Base-by-base conservation (phyloP, 2,797 vertebrate genomes). In the Oreonectes daqikongensis region DNA sequence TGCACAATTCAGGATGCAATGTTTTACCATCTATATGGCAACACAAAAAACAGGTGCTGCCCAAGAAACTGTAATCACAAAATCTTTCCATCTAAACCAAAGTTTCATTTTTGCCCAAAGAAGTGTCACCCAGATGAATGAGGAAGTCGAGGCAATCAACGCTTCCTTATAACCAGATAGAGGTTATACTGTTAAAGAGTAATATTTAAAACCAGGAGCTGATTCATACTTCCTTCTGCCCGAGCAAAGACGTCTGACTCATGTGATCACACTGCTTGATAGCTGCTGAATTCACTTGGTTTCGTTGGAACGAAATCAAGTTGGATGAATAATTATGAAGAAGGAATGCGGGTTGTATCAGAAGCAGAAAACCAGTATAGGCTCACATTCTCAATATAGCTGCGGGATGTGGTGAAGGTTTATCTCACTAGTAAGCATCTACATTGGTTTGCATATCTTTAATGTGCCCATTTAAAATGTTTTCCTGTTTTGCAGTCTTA, bases 91-190 rank as follows among this genome's bases (percentile, higher is more conserved):
- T 46, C 30, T 46, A 46, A 46, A 18, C 14, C 44, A 3, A 17
- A 46, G 15, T 46, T 50, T 2, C 1, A 26, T 28, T 79, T 68
- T 84, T 81, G 70, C 44, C 82, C 82, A 81, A 79, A 79, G 81
- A 79, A 74, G 82, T 14, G 14, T 40, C 48, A 46, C 20, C 12
- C 28, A 28, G 8, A 66, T 24, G 67, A 80, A 69, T 72, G 60
- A 75, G 83, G 78, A 84, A 82, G 69, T 71, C 46, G 52, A 69
- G 24, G 40, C 63, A 64, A 78, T 76, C 32, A 74, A 60, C 48
- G 75, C 72, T 82, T 80, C 80, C 83, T 71, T 74, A 67, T 64
- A 61, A 59, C 28, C 11, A 32, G 48, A 61, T 15, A 59, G 26
- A 66, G 15, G 26, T 59, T 28, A 64, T 24, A 15, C 10, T 66